Evolutionary conservation across 2,113 vertebrate species (phyloP).

Genomic region (Psilopogon haemacephalus): DNA sequence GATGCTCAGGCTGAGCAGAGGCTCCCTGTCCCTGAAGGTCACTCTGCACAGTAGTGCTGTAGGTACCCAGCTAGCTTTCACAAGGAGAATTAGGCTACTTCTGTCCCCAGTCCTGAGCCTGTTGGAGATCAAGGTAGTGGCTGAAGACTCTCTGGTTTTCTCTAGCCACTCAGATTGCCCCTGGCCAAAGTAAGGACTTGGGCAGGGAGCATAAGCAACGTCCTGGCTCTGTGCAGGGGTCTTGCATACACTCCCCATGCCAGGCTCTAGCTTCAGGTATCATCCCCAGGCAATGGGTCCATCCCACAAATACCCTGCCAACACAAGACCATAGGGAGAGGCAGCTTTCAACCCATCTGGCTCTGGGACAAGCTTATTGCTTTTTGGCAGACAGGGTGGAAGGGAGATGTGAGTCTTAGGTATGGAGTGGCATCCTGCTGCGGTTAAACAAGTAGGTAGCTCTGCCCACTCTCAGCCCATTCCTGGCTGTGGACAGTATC

Average conservation of each 20-base stretch:
- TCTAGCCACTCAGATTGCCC: background rate
- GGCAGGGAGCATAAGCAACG: background rate
- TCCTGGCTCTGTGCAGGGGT: fast-evolving
- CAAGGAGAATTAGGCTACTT: background rate
- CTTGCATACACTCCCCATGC: background rate
- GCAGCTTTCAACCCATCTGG: background rate
- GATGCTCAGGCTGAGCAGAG: background rate
- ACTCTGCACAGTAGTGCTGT: background rate
- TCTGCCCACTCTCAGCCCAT: background rate
- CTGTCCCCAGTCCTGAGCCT: background rate
- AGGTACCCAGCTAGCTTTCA: background rate
- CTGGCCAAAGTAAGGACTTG: background rate
- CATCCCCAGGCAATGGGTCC: no score
- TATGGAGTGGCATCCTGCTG: background rate
- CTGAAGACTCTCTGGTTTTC: background rate
- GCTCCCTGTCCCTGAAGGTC: background rate
- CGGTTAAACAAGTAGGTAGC: background rate
- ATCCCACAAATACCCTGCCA: background rate
- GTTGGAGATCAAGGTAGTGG: background rate
- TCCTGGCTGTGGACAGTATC: fast-evolving
- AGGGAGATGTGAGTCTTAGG: background rate
- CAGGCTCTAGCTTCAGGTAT: background rate
- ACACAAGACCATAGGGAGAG: background rate
- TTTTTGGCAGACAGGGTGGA: background rate
- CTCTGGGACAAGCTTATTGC: background rate